Evolutionary conservation across 2,113 vertebrate genomes (phyloP).

Genomic region (Chloropsis hardwickii): DNA sequence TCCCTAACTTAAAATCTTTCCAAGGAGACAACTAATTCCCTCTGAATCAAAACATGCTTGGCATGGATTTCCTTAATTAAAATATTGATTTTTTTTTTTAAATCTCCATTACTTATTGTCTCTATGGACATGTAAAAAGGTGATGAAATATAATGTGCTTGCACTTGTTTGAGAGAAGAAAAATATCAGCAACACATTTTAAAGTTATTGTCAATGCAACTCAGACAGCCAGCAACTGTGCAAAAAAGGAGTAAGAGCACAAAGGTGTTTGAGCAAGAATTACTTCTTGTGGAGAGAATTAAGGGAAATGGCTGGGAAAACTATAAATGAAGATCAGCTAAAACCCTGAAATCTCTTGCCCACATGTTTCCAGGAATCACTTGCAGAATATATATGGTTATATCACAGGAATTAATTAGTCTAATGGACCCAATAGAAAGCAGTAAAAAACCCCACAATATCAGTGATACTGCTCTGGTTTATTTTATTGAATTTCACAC

Average conservation of each 20-base stretch:
- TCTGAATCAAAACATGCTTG: not conserved
- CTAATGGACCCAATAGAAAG: not conserved
- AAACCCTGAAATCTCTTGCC: not conserved
- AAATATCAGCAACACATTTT: not conserved
- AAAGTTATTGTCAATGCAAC: not conserved
- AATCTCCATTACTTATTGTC: not conserved
- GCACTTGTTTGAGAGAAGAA: not conserved
- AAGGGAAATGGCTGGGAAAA: not conserved
- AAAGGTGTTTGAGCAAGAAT: not conserved
- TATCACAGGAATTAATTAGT: not conserved
- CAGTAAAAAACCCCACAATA: not conserved
- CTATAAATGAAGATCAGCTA: not conserved
- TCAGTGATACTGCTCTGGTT: not conserved
- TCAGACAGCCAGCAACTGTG: not conserved
- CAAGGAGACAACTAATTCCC: not conserved
- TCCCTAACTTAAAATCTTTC: not conserved
- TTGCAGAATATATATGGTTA: not conserved
- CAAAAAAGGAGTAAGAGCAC: not conserved
- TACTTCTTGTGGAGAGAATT: not conserved
- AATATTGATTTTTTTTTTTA: not conserved
- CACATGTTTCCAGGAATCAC: not conserved
- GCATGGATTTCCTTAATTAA: not conserved
- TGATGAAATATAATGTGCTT: not conserved
- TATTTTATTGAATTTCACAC: conserved; percentile 12
- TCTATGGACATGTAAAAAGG: not conserved